Conservation (phyloP, 2,888 invertebrate genomes). For the Cremastinae sp. region DNA sequence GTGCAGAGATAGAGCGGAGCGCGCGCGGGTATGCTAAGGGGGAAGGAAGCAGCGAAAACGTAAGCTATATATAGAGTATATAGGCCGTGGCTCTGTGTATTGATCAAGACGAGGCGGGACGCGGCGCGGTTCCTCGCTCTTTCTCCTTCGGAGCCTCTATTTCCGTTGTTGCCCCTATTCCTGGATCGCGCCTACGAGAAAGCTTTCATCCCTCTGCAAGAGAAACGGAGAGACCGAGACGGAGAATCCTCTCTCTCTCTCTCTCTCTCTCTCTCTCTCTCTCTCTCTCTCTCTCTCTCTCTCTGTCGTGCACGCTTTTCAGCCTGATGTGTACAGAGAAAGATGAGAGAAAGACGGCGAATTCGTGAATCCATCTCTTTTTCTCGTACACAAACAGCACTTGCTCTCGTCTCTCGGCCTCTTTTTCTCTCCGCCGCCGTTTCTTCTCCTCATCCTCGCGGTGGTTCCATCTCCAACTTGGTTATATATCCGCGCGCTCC, state of each 20-base stretch:
- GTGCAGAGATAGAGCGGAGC: conserved; percentile 36
- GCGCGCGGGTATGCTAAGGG: conserved; percentile 64
- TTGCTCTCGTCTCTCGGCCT: conserved; percentile 53
- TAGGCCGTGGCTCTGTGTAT: conserved; percentile 78
- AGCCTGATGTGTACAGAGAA: too few relatives aligned
- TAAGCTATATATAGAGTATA: conserved; percentile 76
- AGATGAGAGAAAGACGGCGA: too few relatives aligned
- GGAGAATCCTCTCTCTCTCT: conserved; percentile 51
- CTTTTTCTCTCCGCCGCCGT: conserved; percentile 23
- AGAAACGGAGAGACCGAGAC: too few relatives aligned
- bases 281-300: conserved; percentile 44
- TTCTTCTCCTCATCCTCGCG: conserved; percentile 25
- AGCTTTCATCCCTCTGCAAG: conserved; percentile 61
- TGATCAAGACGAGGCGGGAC: conserved; percentile 80
- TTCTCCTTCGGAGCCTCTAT: conserved; percentile 76
- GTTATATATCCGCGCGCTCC: conserved; percentile 21
- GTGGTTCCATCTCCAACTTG: conserved; percentile 29
- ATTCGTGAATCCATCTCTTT: conserved; percentile 47
- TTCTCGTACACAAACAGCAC: conserved; percentile 48
- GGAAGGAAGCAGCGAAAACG: conserved; percentile 75
- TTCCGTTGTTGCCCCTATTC: conserved; percentile 79
- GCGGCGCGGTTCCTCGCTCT: conserved; percentile 64
- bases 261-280: conserved; percentile 53
- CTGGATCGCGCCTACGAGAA: conserved; percentile 76
- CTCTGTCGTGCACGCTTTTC: too few relatives aligned